These are phyloP conservation scores for Prietella phreatophila DNA, from an alignment of 2,113 vertebrate genomes.

Conservation along the genomic window DNA sequence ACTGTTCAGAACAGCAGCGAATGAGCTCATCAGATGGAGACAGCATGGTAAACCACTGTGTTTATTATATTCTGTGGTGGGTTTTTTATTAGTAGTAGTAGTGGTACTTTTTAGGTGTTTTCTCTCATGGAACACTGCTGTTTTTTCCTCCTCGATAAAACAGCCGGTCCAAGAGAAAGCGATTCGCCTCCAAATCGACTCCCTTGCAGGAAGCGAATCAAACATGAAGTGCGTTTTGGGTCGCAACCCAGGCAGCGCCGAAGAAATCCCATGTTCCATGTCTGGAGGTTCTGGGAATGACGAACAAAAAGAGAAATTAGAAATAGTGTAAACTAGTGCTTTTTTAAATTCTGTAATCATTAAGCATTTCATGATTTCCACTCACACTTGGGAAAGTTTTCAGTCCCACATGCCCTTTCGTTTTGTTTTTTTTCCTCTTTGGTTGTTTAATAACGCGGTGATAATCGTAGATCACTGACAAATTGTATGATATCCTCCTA, in stretches of 20 bases:
- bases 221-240: not conserved
- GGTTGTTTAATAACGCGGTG: too few relatives aligned
- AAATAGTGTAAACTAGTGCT: too few relatives aligned
- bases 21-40: conserved; percentile 44
- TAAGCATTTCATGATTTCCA: too few relatives aligned
- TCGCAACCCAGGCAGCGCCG: not conserved
- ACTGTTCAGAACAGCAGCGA: conserved; percentile 19
- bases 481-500: not conserved
- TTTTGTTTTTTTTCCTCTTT: too few relatives aligned
- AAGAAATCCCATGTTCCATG: not conserved
- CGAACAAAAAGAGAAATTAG: not conserved
- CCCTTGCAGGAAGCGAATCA: not conserved
- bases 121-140: not conserved
- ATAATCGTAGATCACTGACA: not conserved
- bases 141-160: too few relatives aligned
- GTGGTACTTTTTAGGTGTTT: too few relatives aligned
- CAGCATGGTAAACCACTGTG: conserved; percentile 52
- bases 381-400: too few relatives aligned
- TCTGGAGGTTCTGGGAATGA: not conserved
- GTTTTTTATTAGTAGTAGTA: not conserved
- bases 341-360: too few relatives aligned
- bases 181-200: not conserved
- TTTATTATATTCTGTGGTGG: not conserved
- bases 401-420: too few relatives aligned
- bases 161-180: not conserved